Evolutionary conservation across 2,113 vertebrate genomes (phyloP), one percentile per base, ranked within the genome.

Genomic region (Silurus meridionalis): DNA sequence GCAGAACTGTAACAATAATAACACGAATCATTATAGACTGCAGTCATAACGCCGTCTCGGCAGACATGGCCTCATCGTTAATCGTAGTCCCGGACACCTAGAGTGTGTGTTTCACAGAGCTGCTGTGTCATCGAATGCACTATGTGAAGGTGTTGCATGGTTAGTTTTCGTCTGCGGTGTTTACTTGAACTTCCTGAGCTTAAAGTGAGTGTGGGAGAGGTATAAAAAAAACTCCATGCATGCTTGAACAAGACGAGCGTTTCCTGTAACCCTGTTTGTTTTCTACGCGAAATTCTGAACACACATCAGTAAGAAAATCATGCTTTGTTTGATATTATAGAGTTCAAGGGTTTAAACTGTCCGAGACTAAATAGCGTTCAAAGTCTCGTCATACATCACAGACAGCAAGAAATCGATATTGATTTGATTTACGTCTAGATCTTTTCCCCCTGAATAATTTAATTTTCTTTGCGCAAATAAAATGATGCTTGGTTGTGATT

Each of bases 141-240:
- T 60, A 17, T 58, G 52, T 5, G 52, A 19, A 83, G 37, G 50
- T 83, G 6, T 71, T 83, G 25, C 8, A 8, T 72, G 53, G 52
- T 46, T 52, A 11, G 64, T 58, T 80, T 80, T 80, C 25, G 8
- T 19, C 55, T 80, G n/a, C 19, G 25, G 15, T 46, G 19, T 10
- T 79, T 52, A 50, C n/a, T 67, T 83, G 6, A 14, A 67, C 61
- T 83, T 83, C 63, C 63, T 83, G 63, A 69, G 64, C 48, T 37
- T 19, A 14, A 58, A 58, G n/a, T 1, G 1, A 2, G 8, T 19
- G n/a, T n/a, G 2, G 21, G 5, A 19, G 10, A 19, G 21, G 19
- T 21, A 0, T 8, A 19, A 57, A 58, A 58, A 77, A 52, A 48
- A 23, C 17, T 3, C 8, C 4, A 13, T 74, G 71, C 46, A 74